These are phyloP conservation scores for Artibeus lituratus DNA, from an alignment of 2,797 vertebrate species.

Conservation along the genomic window DNA sequence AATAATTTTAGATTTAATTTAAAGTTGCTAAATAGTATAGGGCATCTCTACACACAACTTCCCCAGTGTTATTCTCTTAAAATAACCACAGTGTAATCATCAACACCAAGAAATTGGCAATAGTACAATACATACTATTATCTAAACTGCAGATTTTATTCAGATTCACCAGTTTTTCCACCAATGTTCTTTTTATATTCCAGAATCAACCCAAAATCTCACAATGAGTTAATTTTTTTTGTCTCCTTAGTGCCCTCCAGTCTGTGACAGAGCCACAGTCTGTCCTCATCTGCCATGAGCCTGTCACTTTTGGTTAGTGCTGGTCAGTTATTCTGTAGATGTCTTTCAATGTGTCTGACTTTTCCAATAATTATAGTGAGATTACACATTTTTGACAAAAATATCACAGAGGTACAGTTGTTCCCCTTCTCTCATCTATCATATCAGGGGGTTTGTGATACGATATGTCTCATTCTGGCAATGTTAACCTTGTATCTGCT, in stretches of 20 bases:
- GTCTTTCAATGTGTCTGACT: neutral
- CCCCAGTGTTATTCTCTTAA: neutral
- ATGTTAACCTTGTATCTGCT: neutral
- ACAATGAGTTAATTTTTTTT: neutral
- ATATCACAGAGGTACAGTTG: neutral
- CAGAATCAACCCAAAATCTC: neutral
- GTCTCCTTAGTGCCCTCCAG: neutral
- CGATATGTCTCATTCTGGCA: neutral
- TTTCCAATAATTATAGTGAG: neutral
- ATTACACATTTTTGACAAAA: neutral
- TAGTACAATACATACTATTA: neutral
- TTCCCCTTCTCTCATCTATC: neutral
- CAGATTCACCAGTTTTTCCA: neutral
- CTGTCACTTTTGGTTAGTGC: neutral
- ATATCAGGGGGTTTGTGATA: neutral
- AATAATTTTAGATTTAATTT: slow-evolving; percentile 4
- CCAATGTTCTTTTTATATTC: neutral
- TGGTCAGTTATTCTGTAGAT: neutral
- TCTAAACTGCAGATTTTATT: neutral
- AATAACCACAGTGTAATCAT: neutral
- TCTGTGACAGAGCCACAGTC: neutral
- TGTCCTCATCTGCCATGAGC: neutral
- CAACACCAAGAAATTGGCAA: slow-evolving; percentile 19
- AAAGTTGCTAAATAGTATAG: slow-evolving; percentile 6
- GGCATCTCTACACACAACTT: neutral